These are phyloP conservation scores for Eledone cirrhosa DNA, from an alignment of 2,888 invertebrate genomes.

Conservation along the genomic window DNA sequence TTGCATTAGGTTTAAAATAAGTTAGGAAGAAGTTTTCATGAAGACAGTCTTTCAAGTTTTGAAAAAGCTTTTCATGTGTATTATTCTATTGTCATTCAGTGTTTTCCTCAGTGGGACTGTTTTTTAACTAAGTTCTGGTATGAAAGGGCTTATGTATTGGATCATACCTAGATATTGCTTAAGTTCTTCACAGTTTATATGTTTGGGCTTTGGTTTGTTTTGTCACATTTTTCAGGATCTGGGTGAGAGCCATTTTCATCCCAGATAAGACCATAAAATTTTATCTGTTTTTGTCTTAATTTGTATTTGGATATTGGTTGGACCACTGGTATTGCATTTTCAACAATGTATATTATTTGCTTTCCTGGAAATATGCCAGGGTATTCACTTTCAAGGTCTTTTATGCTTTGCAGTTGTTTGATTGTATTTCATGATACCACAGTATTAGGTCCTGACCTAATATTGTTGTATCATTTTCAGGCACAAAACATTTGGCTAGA, in stretches of 20 bases:
- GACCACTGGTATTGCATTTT: too few species aligned
- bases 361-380: too few species aligned
- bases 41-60: not conserved
- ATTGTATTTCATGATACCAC: too few species aligned
- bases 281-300: not conserved
- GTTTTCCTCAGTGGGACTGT: not conserved
- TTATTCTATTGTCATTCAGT: not conserved
- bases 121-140: not conserved
- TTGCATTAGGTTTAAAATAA: constrained; percentile 4
- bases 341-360: too few species aligned
- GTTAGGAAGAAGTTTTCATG: not conserved
- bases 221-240: not conserved
- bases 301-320: not conserved
- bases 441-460: too few species aligned
- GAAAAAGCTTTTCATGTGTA: too few species aligned
- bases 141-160: not conserved
- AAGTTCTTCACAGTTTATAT: not conserved
- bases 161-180: not conserved
- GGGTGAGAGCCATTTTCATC: not conserved
- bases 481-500: too few species aligned
- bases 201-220: not conserved
- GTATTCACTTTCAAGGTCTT: too few species aligned
- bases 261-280: not conserved
- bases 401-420: too few species aligned
- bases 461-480: too few species aligned